A percentile compares a stretch with the other conserved stretches of the same genome.
Evolutionary conservation across 2,888 invertebrate species (phyloP).

Genomic region (Folsomia manolachei): DNA sequence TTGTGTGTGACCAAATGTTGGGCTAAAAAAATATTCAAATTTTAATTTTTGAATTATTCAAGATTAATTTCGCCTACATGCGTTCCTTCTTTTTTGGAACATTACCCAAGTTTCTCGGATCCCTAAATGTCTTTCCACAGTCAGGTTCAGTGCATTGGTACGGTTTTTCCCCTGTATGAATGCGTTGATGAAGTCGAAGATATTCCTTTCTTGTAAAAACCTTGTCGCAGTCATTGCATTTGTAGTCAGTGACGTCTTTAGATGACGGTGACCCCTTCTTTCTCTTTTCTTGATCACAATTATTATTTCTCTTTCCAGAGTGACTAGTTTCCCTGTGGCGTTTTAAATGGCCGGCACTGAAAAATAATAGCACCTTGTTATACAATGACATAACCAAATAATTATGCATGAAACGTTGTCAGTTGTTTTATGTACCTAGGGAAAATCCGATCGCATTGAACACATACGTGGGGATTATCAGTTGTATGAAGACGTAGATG

Average conservation of each 20-base stretch:
- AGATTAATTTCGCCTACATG: too few species aligned
- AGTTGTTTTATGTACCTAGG: conserved; percentile 12
- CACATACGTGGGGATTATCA: conserved; percentile 20
- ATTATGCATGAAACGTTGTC: neutral
- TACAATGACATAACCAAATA: neutral
- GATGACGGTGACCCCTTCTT: neutral
- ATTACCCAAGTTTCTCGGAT: too few species aligned
- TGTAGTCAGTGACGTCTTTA: conserved; percentile 4
- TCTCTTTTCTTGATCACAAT: too few species aligned
- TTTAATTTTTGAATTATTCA: too few species aligned
- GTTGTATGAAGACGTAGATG: conserved; percentile 21
- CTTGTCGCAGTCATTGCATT: conserved; percentile 35
- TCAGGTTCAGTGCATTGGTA: conserved; percentile 16
- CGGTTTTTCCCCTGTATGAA: conserved; percentile 33
- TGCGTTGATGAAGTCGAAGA: conserved; percentile 31
- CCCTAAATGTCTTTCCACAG: conserved; percentile 31
- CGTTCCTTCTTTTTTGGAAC: too few species aligned
- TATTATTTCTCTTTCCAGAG: neutral
- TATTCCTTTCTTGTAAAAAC: conserved; percentile 34
- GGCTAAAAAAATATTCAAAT: too few species aligned
- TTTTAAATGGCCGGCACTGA: conserved; percentile 25
- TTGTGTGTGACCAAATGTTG: conserved; percentile 34
- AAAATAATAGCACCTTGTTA: neutral
- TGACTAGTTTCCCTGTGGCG: conserved; percentile 21
- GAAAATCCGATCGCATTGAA: conserved; percentile 26